Evolutionary conservation across 2,888 invertebrate genomes (phyloP), one percentile per base, ranked within the genome.

Genomic region (Acanthococcus lagerstroemiae): DNA sequence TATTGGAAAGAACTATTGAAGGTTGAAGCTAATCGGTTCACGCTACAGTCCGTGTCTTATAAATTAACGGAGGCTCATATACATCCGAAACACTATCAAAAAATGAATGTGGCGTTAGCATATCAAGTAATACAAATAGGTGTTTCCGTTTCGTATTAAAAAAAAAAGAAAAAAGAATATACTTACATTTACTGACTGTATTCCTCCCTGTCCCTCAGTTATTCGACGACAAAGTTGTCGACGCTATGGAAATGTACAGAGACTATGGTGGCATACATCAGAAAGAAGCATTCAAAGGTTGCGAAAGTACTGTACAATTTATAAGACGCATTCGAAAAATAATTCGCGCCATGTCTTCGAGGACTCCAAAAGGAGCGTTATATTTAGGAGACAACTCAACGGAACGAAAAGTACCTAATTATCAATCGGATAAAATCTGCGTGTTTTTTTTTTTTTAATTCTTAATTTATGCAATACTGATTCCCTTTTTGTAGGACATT

Each of bases 51-150:
- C 17, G n/a, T 21, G 19, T 25, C 54, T 25, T 63, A 52, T 55
- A 56, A 68, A 25, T 19, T 68, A 17, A 58, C 55, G 17, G 19
- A 22, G 21, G 4, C 50, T 5, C 67, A 67, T 45, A 45, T 68
- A 9, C 44, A 25, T 22, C 66, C 68, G 15, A 65, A 67, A 15
- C 37, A 45, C 21, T 67, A 58, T 56, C 68, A 68, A 24, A 68
- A 68, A 46, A 63, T 68, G 56, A 55, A 48, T 6, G 68, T 68
- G 12, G 48, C 65, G 4, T 45, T 65, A n/a, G 67, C 67, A 57
- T 37, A 56, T n/a, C 57, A 67, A 54, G 37, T 68, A 46, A 48
- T n/a, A n/a, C n/a, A n/a, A n/a, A n/a, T n/a, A n/a, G n/a, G n/a
- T n/a, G 45, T 48, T 25, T 19, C 25, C 22, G 7, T 4, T 27